Evolutionary conservation across 2,113 vertebrate species (phyloP), one percentile per base, ranked within the genome.

Genomic region (Poeciliopsis prolifica): DNA sequence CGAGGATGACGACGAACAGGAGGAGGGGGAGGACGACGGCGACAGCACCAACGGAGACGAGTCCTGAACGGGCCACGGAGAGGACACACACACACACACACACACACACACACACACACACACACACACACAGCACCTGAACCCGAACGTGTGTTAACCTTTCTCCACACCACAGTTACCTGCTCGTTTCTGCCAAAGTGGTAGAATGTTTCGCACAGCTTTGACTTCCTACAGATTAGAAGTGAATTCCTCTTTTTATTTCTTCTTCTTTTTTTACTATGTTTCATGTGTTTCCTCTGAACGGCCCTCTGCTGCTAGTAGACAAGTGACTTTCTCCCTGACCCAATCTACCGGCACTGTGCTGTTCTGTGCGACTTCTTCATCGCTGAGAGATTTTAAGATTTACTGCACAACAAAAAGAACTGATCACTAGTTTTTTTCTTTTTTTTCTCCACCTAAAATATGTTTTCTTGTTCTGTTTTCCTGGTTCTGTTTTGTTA

Each of bases 1-100:
- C 10, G 94, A 95, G 3, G 94, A 95, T 3, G 94, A 96, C 40
- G 93, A 92, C 61, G 95, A 93, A 86, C 89, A 86, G 74, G 91
- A 92, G 88, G 90, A 92, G 83, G 91, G 90, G 69, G 92, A 91
- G 78, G 92, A 90, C 17, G 88, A 92, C 13, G 90, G 88, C 0
- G 91, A 93, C 26, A 93, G 91, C 61, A 75, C 86, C 76, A 91
- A 91, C 5, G 92, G 81, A 79, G 91, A 92, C 12, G 84, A 89
- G 29, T 81, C 87, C 72, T 91, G 89, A 91, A 77, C 72, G 7
- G 8, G 29, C 44, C 4, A 48, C 15, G 15, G 13, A 19, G 42
- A 48, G 5, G 19, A 61, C 29, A 3, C 29, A 29, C 29, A 29
- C 29, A 29, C 29, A 29, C 29, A 3, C 29, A 29, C 29, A 29